These are phyloP conservation scores for Agrotis puta DNA, from an alignment of 2,888 invertebrate species.

Conservation along the genomic window DNA sequence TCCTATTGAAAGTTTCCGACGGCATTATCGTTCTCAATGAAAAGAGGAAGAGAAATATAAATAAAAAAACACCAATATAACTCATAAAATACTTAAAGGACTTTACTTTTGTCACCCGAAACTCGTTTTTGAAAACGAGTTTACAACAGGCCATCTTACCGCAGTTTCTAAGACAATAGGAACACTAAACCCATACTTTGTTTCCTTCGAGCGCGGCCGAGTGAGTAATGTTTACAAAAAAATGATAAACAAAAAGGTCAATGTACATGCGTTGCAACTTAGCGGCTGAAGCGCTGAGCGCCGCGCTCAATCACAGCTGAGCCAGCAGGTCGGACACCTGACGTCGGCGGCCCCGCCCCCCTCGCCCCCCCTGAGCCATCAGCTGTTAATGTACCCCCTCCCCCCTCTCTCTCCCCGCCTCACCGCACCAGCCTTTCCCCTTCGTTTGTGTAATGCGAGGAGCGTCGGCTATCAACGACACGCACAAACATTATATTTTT, in stretches of 20 bases:
- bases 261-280: constrained; percentile 78
- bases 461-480: constrained; percentile 78
- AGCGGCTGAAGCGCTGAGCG: constrained; percentile 85
- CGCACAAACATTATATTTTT: constrained; percentile 68
- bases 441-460: constrained; percentile 91
- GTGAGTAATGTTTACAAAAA: constrained; percentile 78
- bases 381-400: constrained; percentile 88
- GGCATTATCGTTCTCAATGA: background rate
- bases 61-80: background rate
- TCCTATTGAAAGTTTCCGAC: background rate
- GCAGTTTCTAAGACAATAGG: constrained; percentile 50
- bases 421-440: constrained; percentile 86
- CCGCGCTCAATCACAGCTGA: constrained; percentile 77
- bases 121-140: constrained; percentile 34
- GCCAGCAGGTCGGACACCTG: constrained; percentile 86
- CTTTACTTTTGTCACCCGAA: constrained; percentile 16
- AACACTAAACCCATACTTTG: constrained; percentile 46
- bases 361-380: constrained; percentile 80
- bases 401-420: constrained; percentile 74
- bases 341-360: constrained; percentile 78
- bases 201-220: constrained; percentile 40
- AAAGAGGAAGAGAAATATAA: background rate
- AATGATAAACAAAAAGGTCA: constrained; percentile 89
- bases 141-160: constrained; percentile 34
- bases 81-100: constrained; percentile 3